Percentiles rank a stretch among this genome's conserved stretches.
Evolutionary conservation across 2,113 vertebrate genomes (phyloP).

Genomic region (Psophia crepitans): DNA sequence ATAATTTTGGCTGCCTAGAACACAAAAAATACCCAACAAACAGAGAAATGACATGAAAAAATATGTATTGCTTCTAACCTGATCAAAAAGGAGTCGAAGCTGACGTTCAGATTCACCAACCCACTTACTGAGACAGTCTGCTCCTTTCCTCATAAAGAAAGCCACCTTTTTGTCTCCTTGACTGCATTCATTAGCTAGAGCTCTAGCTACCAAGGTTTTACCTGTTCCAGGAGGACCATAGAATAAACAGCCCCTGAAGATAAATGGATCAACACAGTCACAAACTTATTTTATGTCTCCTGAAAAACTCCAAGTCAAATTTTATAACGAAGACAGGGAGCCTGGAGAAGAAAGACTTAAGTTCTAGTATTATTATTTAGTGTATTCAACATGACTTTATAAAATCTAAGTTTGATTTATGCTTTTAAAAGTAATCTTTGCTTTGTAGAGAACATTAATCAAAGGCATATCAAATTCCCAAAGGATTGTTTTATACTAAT

Average conservation of each 20-base stretch:
- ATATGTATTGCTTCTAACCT: conserved; percentile 77
- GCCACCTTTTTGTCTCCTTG: conserved; percentile 96
- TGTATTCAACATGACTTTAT: background rate
- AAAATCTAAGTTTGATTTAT: background rate
- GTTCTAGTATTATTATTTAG: background rate
- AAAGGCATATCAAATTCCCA: background rate
- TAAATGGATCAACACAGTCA: conserved; percentile 73
- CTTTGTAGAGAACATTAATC: background rate
- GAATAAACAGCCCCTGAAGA: conserved; percentile 94
- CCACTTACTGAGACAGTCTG: conserved; percentile 99
- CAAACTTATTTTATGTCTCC: conserved; percentile 63
- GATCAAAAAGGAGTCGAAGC: conserved; percentile 97
- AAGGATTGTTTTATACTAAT: background rate
- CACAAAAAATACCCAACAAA: background rate
- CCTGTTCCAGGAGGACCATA: conserved; percentile 97
- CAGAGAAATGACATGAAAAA: background rate
- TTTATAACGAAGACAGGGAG: conserved; percentile 62
- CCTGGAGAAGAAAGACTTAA: conserved; percentile 41
- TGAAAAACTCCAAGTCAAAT: conserved; percentile 63
- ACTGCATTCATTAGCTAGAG: conserved; percentile 97
- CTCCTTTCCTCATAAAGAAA: conserved; percentile 99
- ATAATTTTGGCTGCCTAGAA: background rate
- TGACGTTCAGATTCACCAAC: conserved; percentile 98
- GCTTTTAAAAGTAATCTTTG: background rate
- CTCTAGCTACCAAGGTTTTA: conserved; percentile 97